Evolutionary conservation across 2,888 invertebrate species (phyloP), one percentile per base, ranked within the genome.

Genomic region (Rosalia funebris): DNA sequence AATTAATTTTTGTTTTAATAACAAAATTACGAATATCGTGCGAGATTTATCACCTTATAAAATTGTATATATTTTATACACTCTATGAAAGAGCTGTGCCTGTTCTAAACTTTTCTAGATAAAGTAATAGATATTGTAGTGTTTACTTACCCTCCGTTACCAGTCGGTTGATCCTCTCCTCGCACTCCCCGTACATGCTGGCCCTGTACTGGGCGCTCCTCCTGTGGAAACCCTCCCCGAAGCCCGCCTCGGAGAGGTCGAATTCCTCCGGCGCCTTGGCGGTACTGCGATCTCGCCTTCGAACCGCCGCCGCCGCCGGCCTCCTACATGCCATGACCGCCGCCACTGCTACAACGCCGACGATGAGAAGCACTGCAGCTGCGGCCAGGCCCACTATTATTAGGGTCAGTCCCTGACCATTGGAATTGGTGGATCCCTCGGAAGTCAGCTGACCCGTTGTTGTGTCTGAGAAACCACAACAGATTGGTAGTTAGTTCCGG

Each of bases 161-260:
- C 46, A 77, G 70, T 52, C 74, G 68, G 1, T 77, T 76, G 69
- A 78, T 77, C 53, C 79, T 63, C 12, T 77, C 74, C 59, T 81
- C 81, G 58, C 79, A 74, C 47, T 81, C 81, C 9, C 74, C 77
- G 55, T 81, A 82, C 74, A 81, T 75, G 64, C 81, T 81, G 10
- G 81, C 79, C 59, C 82, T 73, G 63, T 81, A 81, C 63, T 81
- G 77, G 15, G 80, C 78, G 61, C 81, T 81, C 52, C 82, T 71
- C 53, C 82, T 66, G 31, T 81, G 81, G 63, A 82, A 82, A 9
- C 79, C 81, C 48, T 81, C 81, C 15, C 80, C 80, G 64, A 82
- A 82, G 12, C 82, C 82, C 15, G 77, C 80, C 57, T 82, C 82
- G 1, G 80, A 79, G 44, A 80, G 73, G 62, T 81, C 81, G 42